Conservation (phyloP, 2,797 vertebrate genomes). For the Xyrichtys novacula region DNA sequence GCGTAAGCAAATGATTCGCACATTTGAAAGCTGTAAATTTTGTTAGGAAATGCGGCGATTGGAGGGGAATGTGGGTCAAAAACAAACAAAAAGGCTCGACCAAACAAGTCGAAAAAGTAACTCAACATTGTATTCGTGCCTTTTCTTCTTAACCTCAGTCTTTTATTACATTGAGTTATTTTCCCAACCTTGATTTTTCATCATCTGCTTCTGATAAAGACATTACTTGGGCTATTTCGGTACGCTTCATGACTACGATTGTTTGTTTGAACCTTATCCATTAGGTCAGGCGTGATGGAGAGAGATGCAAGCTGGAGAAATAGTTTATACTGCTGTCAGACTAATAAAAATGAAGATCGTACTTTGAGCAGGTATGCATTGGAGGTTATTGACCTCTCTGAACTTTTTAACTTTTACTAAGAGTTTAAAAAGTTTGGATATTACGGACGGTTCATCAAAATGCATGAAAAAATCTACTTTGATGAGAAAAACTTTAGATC, state of each 20-base stretch:
- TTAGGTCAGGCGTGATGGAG: constrained; percentile 56
- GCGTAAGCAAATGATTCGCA: constrained; percentile 9
- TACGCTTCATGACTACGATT: constrained; percentile 49
- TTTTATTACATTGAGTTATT: constrained; percentile 42
- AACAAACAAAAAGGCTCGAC: not conserved
- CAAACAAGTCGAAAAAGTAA: too few species aligned
- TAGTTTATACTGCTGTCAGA: constrained; percentile 59
- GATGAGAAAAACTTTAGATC: too few species aligned
- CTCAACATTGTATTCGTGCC: not conserved
- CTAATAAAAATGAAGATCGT: constrained; percentile 53
- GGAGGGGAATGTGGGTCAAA: not conserved
- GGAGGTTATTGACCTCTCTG: constrained; percentile 7
- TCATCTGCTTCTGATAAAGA: constrained; percentile 67
- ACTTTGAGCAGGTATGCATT: not conserved
- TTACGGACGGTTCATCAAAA: too few species aligned
- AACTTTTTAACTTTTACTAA: constrained; percentile 12
- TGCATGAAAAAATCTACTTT: too few species aligned
- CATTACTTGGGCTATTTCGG: constrained; percentile 72
- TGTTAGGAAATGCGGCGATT: constrained; percentile 4
- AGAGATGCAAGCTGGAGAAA: constrained; percentile 55
- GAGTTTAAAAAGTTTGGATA: too few species aligned
- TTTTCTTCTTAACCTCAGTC: not conserved
- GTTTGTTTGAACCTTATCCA: constrained; percentile 71
- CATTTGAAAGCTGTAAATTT: constrained; percentile 13
- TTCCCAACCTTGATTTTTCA: constrained; percentile 33